These are phyloP conservation scores for Calypte anna DNA, from an alignment of 2,113 vertebrate genomes.

Conservation along the genomic window DNA sequence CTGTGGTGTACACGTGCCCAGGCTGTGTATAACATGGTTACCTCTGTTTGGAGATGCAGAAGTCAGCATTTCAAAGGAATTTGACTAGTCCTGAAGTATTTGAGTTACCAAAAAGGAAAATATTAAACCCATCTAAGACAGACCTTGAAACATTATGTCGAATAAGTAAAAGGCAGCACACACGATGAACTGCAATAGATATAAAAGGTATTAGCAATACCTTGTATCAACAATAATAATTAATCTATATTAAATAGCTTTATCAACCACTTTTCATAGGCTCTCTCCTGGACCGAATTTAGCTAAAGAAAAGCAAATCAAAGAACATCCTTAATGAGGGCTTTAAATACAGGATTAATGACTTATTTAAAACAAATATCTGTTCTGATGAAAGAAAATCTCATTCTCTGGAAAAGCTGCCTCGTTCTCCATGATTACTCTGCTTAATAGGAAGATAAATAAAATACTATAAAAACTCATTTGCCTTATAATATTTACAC, in stretches of 20 bases:
- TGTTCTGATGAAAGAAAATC: conserved; percentile 61
- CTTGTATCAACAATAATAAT: neutral
- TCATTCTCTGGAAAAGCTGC: conserved; percentile 65
- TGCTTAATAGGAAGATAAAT: conserved; percentile 58
- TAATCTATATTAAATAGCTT: conserved; percentile 18
- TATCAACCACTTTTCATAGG: conserved; percentile 22
- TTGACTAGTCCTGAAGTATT: neutral
- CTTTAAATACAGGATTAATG: conserved; percentile 67
- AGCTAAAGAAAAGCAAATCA: conserved; percentile 55
- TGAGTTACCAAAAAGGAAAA: neutral
- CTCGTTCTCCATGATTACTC: conserved; percentile 55
- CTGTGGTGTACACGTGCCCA: rapidly evolving
- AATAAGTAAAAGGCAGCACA: neutral
- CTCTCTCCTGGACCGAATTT: conserved; percentile 7
- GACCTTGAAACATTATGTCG: neutral
- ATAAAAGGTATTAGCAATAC: neutral
- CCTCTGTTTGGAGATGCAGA: neutral
- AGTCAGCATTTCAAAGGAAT: neutral
- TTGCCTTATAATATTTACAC: conserved; percentile 47
- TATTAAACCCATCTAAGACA: neutral
- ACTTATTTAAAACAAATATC: conserved; percentile 61
- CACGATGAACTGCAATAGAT: neutral
- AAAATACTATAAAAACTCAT: conserved; percentile 41
- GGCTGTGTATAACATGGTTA: neutral
- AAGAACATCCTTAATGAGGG: conserved; percentile 65